Evolutionary conservation across 2,113 vertebrate genomes (phyloP).

Genomic region (Prunella himalayana): DNA sequence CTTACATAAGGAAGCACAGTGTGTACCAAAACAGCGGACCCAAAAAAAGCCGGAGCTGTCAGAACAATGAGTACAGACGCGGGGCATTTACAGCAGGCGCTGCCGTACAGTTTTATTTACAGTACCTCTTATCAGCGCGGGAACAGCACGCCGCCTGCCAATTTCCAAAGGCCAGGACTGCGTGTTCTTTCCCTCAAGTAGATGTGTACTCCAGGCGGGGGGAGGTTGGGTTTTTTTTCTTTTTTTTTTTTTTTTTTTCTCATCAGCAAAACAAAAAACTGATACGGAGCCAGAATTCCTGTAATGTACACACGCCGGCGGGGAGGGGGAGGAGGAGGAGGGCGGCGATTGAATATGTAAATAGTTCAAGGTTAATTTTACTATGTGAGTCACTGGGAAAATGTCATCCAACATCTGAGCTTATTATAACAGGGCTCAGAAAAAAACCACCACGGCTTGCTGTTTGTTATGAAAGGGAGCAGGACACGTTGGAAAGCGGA

Average conservation of each 20-base stretch:
- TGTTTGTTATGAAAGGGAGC: slow-evolving; percentile 30
- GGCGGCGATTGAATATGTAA: slow-evolving; percentile 50
- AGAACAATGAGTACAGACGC: slow-evolving; percentile 97
- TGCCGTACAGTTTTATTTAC: slow-evolving; percentile 98
- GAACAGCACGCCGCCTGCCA: slow-evolving; percentile 88
- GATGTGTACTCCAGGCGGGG: slow-evolving; percentile 73
- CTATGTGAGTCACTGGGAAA: slow-evolving; percentile 15
- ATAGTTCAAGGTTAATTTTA: slow-evolving; percentile 63
- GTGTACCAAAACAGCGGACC: slow-evolving; percentile 88
- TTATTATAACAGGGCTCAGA: slow-evolving; percentile 4
- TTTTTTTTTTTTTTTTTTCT: not conserved
- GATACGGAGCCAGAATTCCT: slow-evolving; percentile 34
- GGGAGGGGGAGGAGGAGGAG: slow-evolving; percentile 37
- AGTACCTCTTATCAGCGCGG: slow-evolving; percentile 94
- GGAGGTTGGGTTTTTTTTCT: slow-evolving; percentile 2
- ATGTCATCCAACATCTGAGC: slow-evolving; percentile 52
- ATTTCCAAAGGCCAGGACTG: slow-evolving; percentile 88
- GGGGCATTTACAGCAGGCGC: slow-evolving; percentile 79
- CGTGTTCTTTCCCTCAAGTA: slow-evolving; percentile 85
- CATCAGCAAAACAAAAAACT: slow-evolving; percentile 67
- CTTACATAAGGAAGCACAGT: slow-evolving; percentile 93
- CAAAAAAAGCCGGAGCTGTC: slow-evolving; percentile 84
- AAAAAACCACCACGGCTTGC: not conserved
- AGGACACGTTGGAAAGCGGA: not conserved
- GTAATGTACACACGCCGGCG: slow-evolving; percentile 5